A percentile compares a stretch with the other conserved stretches of the same genome.
Evolutionary conservation across 2,797 vertebrate genomes (phyloP).

Genomic region (Rhynchonycteris naso): DNA sequence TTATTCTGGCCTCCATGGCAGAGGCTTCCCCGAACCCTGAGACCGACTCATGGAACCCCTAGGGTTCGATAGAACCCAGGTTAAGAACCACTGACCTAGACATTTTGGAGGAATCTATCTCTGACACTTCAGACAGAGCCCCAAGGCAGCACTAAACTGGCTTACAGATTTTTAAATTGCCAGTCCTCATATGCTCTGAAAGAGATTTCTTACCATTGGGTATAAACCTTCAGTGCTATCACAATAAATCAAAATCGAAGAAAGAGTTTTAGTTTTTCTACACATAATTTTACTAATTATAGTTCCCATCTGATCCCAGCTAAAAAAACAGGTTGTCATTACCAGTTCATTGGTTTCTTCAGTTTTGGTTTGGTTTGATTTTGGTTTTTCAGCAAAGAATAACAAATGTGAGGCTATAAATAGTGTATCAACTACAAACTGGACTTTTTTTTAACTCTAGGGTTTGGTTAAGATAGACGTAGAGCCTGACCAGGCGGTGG

Average conservation of each 20-base stretch:
- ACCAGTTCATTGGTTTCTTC: background rate
- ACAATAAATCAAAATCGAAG: conserved; percentile 38
- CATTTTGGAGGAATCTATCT: background rate
- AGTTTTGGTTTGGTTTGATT: background rate
- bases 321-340: conserved; percentile 6
- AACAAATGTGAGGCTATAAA: background rate
- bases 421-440: background rate
- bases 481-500: too few species aligned
- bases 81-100: too few species aligned
- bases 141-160: background rate
- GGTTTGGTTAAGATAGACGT: conserved; percentile 4
- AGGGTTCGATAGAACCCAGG: too few species aligned
- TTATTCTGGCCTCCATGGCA: too few species aligned
- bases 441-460: background rate
- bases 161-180: conserved; percentile 18
- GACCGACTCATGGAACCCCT: too few species aligned
- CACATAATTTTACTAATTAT: background rate
- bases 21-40: too few species aligned
- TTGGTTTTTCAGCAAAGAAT: conserved; percentile 22
- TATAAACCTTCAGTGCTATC: conserved; percentile 5
- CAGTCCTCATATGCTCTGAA: background rate
- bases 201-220: background rate
- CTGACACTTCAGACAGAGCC: background rate
- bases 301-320: background rate
- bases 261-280: conserved; percentile 21